A percentile compares a stretch with the other conserved stretches of the same genome.
phyloP scores from a whole-genome alignment of 2,888 invertebrate genomes.

The Micropterix aruncella region DNA sequence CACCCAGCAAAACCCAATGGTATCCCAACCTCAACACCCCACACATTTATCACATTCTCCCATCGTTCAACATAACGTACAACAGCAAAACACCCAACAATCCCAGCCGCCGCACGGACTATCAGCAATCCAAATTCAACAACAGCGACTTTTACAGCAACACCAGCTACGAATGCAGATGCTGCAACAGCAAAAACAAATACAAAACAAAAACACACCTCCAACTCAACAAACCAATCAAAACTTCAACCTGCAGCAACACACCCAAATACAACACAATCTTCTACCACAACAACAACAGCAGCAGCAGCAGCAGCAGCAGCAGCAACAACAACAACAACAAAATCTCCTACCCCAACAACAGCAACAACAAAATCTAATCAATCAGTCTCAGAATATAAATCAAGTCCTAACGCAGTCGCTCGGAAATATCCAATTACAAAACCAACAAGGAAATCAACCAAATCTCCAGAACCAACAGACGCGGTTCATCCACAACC shows the following conservation, averaged over 20 bases:
- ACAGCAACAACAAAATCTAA: constrained; percentile 19
- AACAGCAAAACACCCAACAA: constrained; percentile 17
- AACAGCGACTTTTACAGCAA: constrained; percentile 42
- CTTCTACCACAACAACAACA: constrained; percentile 14
- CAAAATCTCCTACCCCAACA: constrained; percentile 21
- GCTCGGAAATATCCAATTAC: constrained; percentile 27
- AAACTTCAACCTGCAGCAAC: constrained; percentile 4
- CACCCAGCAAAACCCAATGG: constrained; percentile 17
- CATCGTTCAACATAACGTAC: constrained; percentile 1
- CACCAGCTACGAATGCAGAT: constrained; percentile 41
- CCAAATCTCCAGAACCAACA: constrained; percentile 31
- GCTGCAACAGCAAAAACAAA: constrained; percentile 20
- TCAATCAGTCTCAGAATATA: constrained; percentile 24
- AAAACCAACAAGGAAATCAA: constrained; percentile 7
- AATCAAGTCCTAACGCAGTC: constrained; percentile 39
- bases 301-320: constrained; percentile 15
- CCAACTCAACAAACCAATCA: constrained; percentile 4
- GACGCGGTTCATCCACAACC: constrained; percentile 29
- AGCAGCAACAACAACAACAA: constrained; percentile 18
- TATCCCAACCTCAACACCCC: constrained; percentile 8
- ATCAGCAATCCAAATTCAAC: constrained; percentile 33
- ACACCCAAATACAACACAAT: constrained; percentile 24
- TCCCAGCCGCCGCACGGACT: constrained; percentile 29
- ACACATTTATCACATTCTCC: too few relatives aligned
- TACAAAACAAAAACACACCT: constrained; percentile 18